Percentiles rank a stretch among this genome's conserved stretches.
These are phyloP conservation scores for Heteronetta atricapilla DNA, from an alignment of 2,113 vertebrate species.

Conservation along the genomic window DNA sequence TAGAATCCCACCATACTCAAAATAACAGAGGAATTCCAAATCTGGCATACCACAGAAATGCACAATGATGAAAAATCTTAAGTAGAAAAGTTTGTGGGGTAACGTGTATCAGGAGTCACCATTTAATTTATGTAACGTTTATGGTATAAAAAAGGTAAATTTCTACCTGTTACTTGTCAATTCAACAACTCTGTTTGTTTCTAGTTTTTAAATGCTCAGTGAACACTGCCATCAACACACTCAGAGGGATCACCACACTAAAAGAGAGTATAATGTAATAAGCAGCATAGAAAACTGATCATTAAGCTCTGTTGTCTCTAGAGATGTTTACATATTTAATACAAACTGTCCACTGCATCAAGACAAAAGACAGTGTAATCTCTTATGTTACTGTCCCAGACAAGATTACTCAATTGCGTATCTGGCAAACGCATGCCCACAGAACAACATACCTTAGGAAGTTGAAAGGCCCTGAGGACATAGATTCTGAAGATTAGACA, in stretches of 20 bases:
- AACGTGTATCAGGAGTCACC: not conserved
- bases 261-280: not conserved
- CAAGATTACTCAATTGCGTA: not conserved
- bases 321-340: not conserved
- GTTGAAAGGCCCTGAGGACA: constrained; percentile 12
- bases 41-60: not conserved
- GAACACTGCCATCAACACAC: not conserved
- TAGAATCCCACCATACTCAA: not conserved
- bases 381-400: not conserved
- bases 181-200: not conserved
- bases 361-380: not conserved
- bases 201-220: not conserved
- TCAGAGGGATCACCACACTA: fast-evolving
- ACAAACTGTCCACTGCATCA: not conserved
- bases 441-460: not conserved
- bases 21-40: not conserved
- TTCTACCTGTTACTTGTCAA: not conserved
- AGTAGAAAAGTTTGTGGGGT: not conserved
- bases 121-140: not conserved
- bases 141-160: not conserved
- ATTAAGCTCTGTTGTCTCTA: not conserved
- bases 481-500: constrained; percentile 1
- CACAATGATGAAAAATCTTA: not conserved
- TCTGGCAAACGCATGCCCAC: not conserved
- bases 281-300: not conserved